Percentiles rank a stretch among this genome's conserved stretches.
These are phyloP conservation scores for Anthoscopus minutus DNA, from an alignment of 2,113 vertebrate species.

Conservation along the genomic window DNA sequence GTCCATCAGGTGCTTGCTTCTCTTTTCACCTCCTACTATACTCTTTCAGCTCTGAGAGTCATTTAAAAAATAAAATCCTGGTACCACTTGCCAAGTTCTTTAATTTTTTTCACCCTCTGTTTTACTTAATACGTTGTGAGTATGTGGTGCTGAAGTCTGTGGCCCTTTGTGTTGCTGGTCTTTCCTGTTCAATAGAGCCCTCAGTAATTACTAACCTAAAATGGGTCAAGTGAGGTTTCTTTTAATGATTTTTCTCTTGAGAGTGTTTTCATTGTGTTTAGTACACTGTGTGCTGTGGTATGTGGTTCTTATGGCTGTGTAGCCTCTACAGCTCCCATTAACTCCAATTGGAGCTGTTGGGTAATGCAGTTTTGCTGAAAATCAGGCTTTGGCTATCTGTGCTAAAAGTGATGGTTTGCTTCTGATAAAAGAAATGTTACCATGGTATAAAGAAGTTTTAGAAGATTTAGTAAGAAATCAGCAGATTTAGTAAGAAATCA, in stretches of 20 bases:
- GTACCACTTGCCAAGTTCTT: background rate
- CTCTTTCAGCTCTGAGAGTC: background rate
- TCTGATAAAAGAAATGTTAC: background rate
- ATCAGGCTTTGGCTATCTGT: background rate
- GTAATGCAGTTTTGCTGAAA: background rate
- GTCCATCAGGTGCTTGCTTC: background rate
- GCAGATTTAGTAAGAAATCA: background rate
- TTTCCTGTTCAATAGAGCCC: background rate
- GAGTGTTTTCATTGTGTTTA: slow-evolving; percentile 6
- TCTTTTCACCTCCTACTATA: background rate
- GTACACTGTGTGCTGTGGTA: background rate
- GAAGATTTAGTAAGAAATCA: background rate
- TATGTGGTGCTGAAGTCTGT: background rate
- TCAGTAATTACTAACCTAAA: slow-evolving; percentile 26
- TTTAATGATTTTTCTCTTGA: slow-evolving; percentile 14
- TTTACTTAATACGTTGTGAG: background rate
- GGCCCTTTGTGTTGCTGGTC: slow-evolving; percentile 6
- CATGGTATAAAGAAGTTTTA: background rate
- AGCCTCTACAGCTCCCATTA: background rate
- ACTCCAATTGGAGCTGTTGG: background rate
- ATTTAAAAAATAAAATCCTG: background rate
- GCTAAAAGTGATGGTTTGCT: background rate
- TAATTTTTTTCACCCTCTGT: background rate
- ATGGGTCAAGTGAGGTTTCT: slow-evolving; percentile 11
- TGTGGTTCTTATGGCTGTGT: background rate